Conservation (phyloP, 1,140 invertebrate genomes). For the Coptotermes formosanus region DNA sequence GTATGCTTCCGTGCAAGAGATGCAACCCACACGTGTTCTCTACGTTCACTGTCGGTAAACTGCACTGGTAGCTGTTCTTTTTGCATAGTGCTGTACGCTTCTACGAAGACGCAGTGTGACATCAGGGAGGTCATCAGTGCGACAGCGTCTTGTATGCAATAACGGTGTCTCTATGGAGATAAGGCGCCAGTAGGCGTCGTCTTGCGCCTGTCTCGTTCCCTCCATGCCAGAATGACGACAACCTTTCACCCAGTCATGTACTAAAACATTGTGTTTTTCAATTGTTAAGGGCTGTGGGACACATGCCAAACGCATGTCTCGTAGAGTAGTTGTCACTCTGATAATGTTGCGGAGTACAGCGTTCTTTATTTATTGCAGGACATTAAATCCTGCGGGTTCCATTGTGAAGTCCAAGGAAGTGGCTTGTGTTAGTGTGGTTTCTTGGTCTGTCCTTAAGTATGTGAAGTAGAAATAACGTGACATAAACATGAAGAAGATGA, state of each 20-base stretch:
- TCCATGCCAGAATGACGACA: background rate
- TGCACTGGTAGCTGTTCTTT: background rate
- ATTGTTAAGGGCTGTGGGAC: background rate
- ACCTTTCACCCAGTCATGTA: background rate
- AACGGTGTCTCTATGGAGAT: conserved; percentile 9
- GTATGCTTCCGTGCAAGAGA: background rate
- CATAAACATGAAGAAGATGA: too few species aligned
- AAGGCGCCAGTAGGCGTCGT: conserved; percentile 4
- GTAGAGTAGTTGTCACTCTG: too few species aligned
- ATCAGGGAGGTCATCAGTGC: background rate
- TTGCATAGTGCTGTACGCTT: background rate
- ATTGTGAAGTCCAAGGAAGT: too few species aligned
- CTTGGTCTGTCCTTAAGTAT: too few species aligned
- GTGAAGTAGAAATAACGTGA: too few species aligned
- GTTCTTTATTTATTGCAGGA: too few species aligned
- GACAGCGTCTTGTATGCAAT: background rate
- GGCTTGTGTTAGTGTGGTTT: too few species aligned
- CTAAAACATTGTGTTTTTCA: background rate
- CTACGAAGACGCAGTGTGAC: background rate
- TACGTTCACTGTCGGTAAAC: background rate
- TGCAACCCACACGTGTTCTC: background rate
- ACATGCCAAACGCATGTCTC: too few species aligned
- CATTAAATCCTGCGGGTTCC: too few species aligned
- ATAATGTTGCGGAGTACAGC: too few species aligned
- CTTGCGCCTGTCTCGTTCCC: background rate